Evolutionary conservation across 2,888 invertebrate genomes (phyloP).

Genomic region (Horisme vitalbata): DNA sequence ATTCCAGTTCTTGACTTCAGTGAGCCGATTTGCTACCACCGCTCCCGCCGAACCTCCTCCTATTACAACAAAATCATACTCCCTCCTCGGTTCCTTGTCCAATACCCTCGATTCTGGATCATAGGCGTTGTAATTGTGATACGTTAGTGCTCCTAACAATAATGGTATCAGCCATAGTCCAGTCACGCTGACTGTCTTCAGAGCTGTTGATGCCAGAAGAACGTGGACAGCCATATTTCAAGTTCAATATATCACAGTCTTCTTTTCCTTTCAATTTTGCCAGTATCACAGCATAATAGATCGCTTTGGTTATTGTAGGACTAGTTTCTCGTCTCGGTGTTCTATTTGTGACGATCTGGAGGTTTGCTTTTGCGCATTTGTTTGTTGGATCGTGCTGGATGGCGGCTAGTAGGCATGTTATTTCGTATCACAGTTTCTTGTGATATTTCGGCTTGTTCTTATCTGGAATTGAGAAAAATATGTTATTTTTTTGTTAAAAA

Average conservation of each 20-base stretch:
- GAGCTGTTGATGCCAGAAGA: constrained; percentile 88
- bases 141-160: constrained; percentile 90
- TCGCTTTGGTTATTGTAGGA: constrained; percentile 45
- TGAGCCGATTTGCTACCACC: constrained; percentile 91
- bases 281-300: constrained; percentile 44
- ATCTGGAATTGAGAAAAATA: constrained; percentile 48
- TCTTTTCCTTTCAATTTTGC: constrained; percentile 15
- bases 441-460: constrained; percentile 33
- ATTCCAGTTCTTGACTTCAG: constrained; percentile 89
- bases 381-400: constrained; percentile 47
- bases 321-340: constrained; percentile 47
- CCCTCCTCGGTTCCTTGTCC: constrained; percentile 86
- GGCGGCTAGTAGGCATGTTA: constrained; percentile 67
- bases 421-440: constrained; percentile 50
- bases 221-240: constrained; percentile 87
- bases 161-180: constrained; percentile 93
- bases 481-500: neutral
- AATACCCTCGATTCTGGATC: constrained; percentile 91
- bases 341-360: constrained; percentile 59
- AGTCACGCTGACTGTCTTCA: constrained; percentile 90
- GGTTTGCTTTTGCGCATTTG: constrained; percentile 70
- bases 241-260: constrained; percentile 28
- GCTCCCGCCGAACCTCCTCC: constrained; percentile 96
- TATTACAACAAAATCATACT: constrained; percentile 92
- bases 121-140: constrained; percentile 89